These are phyloP conservation scores for Meloe dianella DNA, from an alignment of 2,888 invertebrate species.

Conservation along the genomic window DNA sequence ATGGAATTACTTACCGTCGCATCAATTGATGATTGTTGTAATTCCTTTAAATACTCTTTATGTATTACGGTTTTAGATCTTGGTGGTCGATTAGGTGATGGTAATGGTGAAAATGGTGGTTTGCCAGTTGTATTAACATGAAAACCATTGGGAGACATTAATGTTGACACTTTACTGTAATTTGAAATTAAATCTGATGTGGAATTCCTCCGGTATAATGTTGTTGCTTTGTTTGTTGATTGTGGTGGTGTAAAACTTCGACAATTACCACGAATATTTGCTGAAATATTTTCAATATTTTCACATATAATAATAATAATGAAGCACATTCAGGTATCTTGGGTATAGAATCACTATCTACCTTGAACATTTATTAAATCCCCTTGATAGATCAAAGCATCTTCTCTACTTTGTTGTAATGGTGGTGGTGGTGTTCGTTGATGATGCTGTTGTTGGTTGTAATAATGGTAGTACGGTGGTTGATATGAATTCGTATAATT, in stretches of 20 bases:
- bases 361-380: slow-evolving; percentile 19
- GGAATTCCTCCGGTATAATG: slow-evolving; percentile 33
- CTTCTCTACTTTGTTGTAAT: background rate
- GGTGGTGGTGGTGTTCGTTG: background rate
- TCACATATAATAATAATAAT: background rate
- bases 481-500: slow-evolving; percentile 36
- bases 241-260: slow-evolving; percentile 25
- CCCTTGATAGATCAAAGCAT: slow-evolving; percentile 10
- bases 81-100: slow-evolving; percentile 33
- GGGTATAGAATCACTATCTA: slow-evolving; percentile 14
- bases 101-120: slow-evolving; percentile 30
- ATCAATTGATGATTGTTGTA: background rate
- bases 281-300: slow-evolving; percentile 18
- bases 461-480: slow-evolving; percentile 2
- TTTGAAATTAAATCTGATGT: slow-evolving; percentile 42
- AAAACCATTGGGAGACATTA: slow-evolving; percentile 36
- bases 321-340: too few relatives aligned
- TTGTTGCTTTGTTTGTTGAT: background rate
- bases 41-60: slow-evolving; percentile 7
- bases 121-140: slow-evolving; percentile 30
- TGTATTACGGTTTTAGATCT: slow-evolving; percentile 34
- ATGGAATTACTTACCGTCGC: background rate
- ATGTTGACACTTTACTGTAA: slow-evolving; percentile 36
- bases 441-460: background rate
- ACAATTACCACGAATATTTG: slow-evolving; percentile 18